Evolutionary conservation across 30 jellyfish, hydroid and myxozoan genomes (phyloP).

Genomic region (Hydractinia symbiolongicarpus): DNA sequence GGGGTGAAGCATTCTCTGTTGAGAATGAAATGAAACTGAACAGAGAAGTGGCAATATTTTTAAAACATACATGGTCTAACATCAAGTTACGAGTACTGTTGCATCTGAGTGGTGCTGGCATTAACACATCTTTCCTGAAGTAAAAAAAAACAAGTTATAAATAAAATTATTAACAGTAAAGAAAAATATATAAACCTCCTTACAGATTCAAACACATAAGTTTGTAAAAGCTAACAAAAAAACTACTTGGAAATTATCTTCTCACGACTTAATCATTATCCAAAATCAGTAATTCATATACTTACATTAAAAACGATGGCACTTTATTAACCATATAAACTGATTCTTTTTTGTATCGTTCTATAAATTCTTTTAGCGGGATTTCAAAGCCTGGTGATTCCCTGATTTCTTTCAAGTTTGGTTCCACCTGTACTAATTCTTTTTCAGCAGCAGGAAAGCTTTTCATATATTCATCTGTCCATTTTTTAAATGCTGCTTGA

Average conservation of each 20-base stretch:
- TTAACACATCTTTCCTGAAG: slow-evolving; percentile 58
- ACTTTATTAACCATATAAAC: slow-evolving; percentile 82
- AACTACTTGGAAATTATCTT: neutral
- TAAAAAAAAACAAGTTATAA: neutral
- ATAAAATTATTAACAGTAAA: neutral
- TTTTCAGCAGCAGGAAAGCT: slow-evolving; percentile 68
- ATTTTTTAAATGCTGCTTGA: slow-evolving; percentile 65
- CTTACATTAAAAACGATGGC: slow-evolving; percentile 81
- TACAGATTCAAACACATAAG: too few relatives aligned
- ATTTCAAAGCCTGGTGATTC: slow-evolving; percentile 50
- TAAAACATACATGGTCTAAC: slow-evolving; percentile 29
- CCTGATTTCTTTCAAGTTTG: slow-evolving; percentile 66
- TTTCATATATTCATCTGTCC: slow-evolving; percentile 71
- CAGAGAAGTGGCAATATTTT: too few relatives aligned
- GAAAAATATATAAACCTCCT: neutral
- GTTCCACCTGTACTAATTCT: slow-evolving; percentile 57
- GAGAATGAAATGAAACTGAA: too few relatives aligned
- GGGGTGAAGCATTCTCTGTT: too few relatives aligned
- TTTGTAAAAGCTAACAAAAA: too few relatives aligned
- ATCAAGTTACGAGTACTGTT: slow-evolving; percentile 53
- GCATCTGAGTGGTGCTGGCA: slow-evolving; percentile 86
- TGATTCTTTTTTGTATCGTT: slow-evolving; percentile 46
- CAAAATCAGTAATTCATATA: neutral
- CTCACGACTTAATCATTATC: neutral
- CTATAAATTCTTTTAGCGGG: slow-evolving; percentile 59